phyloP scores from a whole-genome alignment of 2,797 vertebrate genomes.

The Hoplostethus atlanticus region DNA sequence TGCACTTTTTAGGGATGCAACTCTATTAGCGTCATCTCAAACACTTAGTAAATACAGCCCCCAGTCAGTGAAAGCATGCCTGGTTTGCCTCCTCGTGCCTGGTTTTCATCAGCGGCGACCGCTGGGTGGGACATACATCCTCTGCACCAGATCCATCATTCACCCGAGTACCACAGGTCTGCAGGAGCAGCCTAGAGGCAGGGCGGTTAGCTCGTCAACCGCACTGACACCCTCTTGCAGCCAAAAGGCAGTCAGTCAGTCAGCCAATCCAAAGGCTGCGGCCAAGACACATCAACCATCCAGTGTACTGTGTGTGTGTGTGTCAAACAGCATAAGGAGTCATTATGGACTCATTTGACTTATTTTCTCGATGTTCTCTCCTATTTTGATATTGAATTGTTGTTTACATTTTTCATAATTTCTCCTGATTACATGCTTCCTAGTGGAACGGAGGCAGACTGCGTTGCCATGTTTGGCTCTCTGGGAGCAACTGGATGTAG shows the following conservation, averaged over 20 bases:
- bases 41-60: slow-evolving; percentile 5
- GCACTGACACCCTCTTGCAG: slow-evolving; percentile 57
- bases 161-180: slow-evolving; percentile 60
- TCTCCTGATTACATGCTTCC: slow-evolving; percentile 56
- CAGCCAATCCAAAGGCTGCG: slow-evolving; percentile 41
- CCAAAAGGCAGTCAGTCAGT: slow-evolving; percentile 60
- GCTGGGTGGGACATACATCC: slow-evolving; percentile 50
- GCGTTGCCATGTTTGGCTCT: slow-evolving; percentile 30
- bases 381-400: slow-evolving; percentile 58
- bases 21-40: no score
- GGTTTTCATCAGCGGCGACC: slow-evolving; percentile 67
- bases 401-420: slow-evolving; percentile 41
- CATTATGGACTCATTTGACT: slow-evolving; percentile 38
- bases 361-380: not conserved
- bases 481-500: not conserved
- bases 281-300: slow-evolving; percentile 60
- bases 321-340: slow-evolving; percentile 50
- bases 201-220: slow-evolving; percentile 61
- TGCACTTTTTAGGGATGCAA: no score
- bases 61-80: slow-evolving; percentile 39
- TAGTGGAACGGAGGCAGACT: slow-evolving; percentile 28
- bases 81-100: slow-evolving; percentile 52
- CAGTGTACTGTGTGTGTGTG: slow-evolving; percentile 40
- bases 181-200: slow-evolving; percentile 56
- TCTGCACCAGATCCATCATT: slow-evolving; percentile 63